Evolutionary conservation across 1,140 invertebrate species (phyloP).

Genomic region (Aphelenchoides besseyi): DNA sequence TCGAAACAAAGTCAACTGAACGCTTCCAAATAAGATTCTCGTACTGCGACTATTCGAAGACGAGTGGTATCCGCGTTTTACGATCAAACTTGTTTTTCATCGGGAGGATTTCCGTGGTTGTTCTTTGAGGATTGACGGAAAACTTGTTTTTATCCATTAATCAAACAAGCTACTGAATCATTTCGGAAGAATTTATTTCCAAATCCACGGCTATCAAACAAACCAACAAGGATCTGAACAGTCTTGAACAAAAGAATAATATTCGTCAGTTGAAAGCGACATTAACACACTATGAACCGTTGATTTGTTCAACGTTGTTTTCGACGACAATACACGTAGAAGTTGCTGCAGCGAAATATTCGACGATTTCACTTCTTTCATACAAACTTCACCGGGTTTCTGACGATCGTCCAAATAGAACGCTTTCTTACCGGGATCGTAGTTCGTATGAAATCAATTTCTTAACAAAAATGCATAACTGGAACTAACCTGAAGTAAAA

Average conservation of each 20-base stretch:
- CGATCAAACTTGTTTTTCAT: too few relatives aligned
- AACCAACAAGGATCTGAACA: constrained; percentile 38
- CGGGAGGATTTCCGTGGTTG: too few relatives aligned
- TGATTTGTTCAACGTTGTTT: constrained; percentile 52
- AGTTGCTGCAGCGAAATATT: constrained; percentile 40
- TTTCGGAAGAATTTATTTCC: not conserved
- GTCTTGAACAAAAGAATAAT: constrained; percentile 30
- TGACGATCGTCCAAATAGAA: constrained; percentile 63
- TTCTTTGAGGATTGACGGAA: too few relatives aligned
- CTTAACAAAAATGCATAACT: constrained; percentile 58
- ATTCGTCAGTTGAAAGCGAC: constrained; percentile 9
- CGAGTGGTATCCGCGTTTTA: too few relatives aligned
- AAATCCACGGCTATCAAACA: too few relatives aligned
- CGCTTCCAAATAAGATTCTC: too few relatives aligned
- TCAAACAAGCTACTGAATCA: not conserved
- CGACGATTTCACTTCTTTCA: constrained; percentile 37
- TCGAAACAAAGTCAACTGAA: too few relatives aligned
- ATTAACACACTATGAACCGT: constrained; percentile 31
- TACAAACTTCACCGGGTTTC: constrained; percentile 65
- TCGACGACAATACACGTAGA: constrained; percentile 51
- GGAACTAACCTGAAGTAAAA: not conserved
- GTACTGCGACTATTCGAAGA: too few relatives aligned
- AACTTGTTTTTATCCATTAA: not conserved
- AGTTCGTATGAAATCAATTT: constrained; percentile 70
- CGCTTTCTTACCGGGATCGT: constrained; percentile 65